Evolutionary conservation across 2,113 vertebrate genomes (phyloP), one percentile per base, ranked within the genome.

Genomic region (Passer domesticus): DNA sequence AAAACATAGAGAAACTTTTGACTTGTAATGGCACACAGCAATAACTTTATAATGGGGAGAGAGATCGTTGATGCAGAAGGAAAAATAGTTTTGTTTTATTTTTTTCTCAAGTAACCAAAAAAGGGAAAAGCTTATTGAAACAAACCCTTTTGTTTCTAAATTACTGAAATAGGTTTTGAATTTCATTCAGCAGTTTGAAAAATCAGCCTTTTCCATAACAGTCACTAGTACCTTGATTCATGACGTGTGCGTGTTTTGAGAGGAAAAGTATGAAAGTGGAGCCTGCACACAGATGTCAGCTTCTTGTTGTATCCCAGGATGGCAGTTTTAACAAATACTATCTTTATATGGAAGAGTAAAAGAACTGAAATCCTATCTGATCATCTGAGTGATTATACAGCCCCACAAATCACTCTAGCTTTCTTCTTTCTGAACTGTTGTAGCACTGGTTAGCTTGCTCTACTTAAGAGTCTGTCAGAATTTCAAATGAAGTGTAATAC

Each of bases 331-430:
- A 92, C 91, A 83, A 97, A 96, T 94, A 88, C 27, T 96, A 72
- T 94, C 97, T 97, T 98, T 94, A 95, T 95, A 92, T 94, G 90
- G 94, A 91, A 96, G 87, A 80, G 83, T 92, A 94, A 97, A 95
- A 87, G 90, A 78, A 87, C 86, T 92, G 90, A 94, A 96, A 92
- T 92, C 62, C 76, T 92, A 50, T 96, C 94, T 85, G 95, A 95
- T 95, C 62, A 90, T 96, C 27, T 20, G 82, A 76, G 93, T 96
- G 94, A 95, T 97, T 90, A 96, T 72, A 78, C 13, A 87, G 67
- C 70, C 94, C 56, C 80, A 87, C 83, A 95, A 92, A 92, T 95
- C 72, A 80, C 78, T 85, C 55, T n/a, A 31, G 53, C 37, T 73
- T 67, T 75, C 84, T 86, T 49, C 68, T 87, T 74, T 73, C 77